phyloP scores from a whole-genome alignment of 2,113 vertebrate genomes.

The Neotragus pygmaeus region DNA sequence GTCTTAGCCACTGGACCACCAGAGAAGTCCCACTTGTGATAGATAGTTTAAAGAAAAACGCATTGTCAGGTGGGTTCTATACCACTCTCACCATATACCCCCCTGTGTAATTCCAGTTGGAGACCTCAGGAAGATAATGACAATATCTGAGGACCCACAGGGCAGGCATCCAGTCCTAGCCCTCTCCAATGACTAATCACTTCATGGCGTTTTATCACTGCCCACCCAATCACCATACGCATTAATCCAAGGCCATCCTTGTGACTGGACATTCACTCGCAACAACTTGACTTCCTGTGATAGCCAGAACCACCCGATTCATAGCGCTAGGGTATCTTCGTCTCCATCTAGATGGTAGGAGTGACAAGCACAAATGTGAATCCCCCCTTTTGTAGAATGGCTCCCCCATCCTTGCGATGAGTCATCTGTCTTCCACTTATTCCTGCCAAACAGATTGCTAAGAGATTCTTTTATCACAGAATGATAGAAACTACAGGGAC shows the following conservation, averaged over 20 bases:
- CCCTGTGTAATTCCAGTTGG: background rate
- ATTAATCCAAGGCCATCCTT: background rate
- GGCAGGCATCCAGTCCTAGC: background rate
- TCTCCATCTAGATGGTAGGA: background rate
- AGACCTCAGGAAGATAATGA: too few relatives aligned
- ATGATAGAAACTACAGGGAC: background rate
- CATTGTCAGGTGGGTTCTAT: background rate
- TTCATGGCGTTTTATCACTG: background rate
- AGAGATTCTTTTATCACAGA: background rate
- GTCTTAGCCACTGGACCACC: background rate
- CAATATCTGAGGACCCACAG: background rate
- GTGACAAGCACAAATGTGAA: background rate
- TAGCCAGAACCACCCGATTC: background rate
- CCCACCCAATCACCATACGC: accelerated
- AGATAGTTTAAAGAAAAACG: background rate
- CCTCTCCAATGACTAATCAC: background rate
- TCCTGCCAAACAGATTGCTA: background rate
- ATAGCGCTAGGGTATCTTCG: background rate
- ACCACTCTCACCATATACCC: accelerated
- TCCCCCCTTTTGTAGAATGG: background rate
- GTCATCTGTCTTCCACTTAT: background rate
- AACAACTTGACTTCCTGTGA: background rate
- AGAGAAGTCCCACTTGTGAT: background rate
- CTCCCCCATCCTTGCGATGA: background rate
- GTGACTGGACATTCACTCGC: background rate